Evolutionary conservation across 1,140 invertebrate genomes (phyloP), one percentile per base, ranked within the genome.

Genomic region (Drosophila jambulina): DNA sequence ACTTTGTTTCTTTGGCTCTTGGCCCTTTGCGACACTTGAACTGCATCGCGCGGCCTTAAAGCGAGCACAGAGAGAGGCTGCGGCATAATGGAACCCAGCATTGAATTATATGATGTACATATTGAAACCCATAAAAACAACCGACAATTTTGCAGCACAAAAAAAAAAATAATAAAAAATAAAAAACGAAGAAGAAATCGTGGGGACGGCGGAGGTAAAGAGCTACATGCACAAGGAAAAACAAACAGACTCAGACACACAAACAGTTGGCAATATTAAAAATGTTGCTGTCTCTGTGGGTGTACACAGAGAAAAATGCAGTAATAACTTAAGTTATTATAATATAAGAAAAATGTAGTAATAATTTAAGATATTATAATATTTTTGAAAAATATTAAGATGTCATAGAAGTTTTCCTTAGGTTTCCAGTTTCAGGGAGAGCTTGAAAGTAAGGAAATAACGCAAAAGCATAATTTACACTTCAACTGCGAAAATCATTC

Each of bases 31-130:
- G 69, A 75, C 58, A 75, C 59, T 74, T 75, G 69, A 76, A 76
- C 74, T 76, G 74, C 61, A 76, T 19, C 23, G 17, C 59, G 27
- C 9, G 29, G 23, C 61, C 48, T 71, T 70, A 25, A 21, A 40
- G 38, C 4, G 32, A 12, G 0, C 12, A 13, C 32, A 23, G 9
- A 13, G 17, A 29, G 68, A 36, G 69, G 45, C 45, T 60, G 68
- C 54, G 1, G 27, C 48, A 72, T 72, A 72, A 72, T 72, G 69
- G 53, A 12, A 12, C 21, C 29, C 68, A 58, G 58, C 70, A 72
- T 72, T 74, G 70, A 74, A 74, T 74, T 74, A 74, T 74, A 72
- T 59, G 70, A 51, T 60, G 67, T 71, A 72, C 67, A 49, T 72
- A 72, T 72, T 49, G 69, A 51, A 59, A 34, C 32, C 65, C 54